Base-by-base conservation (phyloP, 2,888 invertebrate species). In the Dyspetes luteomarginatus region DNA sequence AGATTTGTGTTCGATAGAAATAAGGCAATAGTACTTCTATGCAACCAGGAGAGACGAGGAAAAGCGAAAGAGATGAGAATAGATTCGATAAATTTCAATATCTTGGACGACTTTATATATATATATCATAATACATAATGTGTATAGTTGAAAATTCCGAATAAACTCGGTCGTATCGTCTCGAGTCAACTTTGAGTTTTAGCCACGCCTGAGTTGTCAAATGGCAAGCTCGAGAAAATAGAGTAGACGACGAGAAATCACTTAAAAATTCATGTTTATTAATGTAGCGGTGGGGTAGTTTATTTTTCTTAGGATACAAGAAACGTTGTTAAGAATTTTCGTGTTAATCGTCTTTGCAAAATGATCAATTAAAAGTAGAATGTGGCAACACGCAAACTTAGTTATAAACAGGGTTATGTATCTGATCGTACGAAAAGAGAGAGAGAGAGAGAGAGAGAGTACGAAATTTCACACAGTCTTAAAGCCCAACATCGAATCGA, bases 31-130 rank as follows among this genome's bases (percentile, higher is more conserved):
- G 48, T 71, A 71, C 56, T 71, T 65, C 48, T 28, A 62, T 71
- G 45, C 56, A 64, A 69, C 36, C 56, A 17, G 62, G n/a, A 62
- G 30, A 71, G 48, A 64, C 43, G 45, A 36, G 56, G 30, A 24
- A 45, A 5, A 17, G 17, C 12, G 52, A 71, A 55, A 56, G 55
- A 55, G 71, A 71, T 19, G 56, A 55, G 50, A 55, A 26, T 69
- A 50, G 77, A 48, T 71, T 58, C 77, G 58, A 77, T 77, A 58
- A 77, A 77, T 77, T 77, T 77, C 56, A 71, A 77, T 77, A 77
- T 71, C 48, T 41, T 41, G 64, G 12, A 62, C 60, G 52, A 17
- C 26, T 64, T 48, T 26, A 26, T 55, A 48, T 19, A 48, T 45
- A 19, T 77, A 36, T n/a, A 64, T 28, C 41, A 9, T n/a, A 12